These are phyloP conservation scores for Homalodisca vitripennis DNA, from an alignment of 1,140 invertebrate genomes.

Conservation along the genomic window DNA sequence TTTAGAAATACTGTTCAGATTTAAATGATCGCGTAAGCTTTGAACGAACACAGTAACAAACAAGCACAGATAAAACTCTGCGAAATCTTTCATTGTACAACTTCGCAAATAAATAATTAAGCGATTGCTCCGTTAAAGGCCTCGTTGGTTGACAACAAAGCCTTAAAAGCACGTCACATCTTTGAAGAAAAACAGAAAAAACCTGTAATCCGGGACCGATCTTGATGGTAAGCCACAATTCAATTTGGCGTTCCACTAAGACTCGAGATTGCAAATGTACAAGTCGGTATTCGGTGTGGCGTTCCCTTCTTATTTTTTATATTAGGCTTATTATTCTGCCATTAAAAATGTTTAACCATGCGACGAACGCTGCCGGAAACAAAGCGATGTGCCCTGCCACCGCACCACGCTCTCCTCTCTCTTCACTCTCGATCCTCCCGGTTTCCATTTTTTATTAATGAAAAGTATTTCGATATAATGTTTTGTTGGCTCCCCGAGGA, in stretches of 20 bases:
- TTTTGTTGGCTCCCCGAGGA: neutral
- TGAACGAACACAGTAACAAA: no score
- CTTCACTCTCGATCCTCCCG: constrained; percentile 4
- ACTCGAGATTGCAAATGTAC: constrained; percentile 20
- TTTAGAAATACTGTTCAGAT: no score
- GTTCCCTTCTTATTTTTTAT: constrained; percentile 28
- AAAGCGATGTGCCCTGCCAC: neutral
- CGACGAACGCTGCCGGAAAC: constrained; percentile 23
- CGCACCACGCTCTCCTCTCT: neutral
- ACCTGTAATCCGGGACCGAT: constrained; percentile 12
- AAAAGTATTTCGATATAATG: constrained; percentile 24
- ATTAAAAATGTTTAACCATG: constrained; percentile 36
- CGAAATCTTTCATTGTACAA: no score
- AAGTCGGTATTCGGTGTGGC: neutral
- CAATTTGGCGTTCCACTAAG: constrained; percentile 25
- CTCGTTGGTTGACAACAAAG: neutral
- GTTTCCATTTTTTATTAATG: constrained; percentile 19
- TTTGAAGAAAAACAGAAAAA: constrained; percentile 14
- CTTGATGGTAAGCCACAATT: constrained; percentile 25
- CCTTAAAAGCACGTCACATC: neutral
- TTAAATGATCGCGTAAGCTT: no score
- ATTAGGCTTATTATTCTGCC: constrained; percentile 35
- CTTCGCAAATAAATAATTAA: no score
- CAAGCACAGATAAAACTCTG: no score
- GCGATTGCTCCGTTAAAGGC: no score